These are phyloP conservation scores for Elysia crispata DNA, from an alignment of 2,888 invertebrate species.

Conservation along the genomic window DNA sequence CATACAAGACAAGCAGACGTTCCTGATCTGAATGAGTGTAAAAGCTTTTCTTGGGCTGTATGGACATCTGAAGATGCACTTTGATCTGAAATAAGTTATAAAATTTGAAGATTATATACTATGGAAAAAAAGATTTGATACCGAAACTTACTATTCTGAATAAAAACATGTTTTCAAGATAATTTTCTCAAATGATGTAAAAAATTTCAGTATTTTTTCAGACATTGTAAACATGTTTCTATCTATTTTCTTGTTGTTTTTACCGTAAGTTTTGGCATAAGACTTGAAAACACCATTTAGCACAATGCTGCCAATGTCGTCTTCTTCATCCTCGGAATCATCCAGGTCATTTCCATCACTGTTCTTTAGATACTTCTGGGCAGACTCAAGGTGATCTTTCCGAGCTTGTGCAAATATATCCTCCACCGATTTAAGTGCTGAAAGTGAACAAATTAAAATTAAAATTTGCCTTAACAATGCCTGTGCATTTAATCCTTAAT, in stretches of 20 bases:
- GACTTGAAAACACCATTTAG: constrained; percentile 66
- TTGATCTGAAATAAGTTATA: constrained; percentile 48
- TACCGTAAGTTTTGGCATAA: constrained; percentile 58
- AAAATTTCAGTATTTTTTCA: background rate
- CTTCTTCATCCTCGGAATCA: constrained; percentile 65
- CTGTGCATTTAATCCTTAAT: no score
- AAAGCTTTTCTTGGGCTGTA: constrained; percentile 84
- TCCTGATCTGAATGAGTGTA: constrained; percentile 88
- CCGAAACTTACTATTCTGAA: background rate
- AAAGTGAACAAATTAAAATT: background rate
- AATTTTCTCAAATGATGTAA: background rate
- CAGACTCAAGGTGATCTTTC: constrained; percentile 66
- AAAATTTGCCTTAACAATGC: no score
- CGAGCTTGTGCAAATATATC: constrained; percentile 69
- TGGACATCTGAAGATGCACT: constrained; percentile 57
- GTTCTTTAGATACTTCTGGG: constrained; percentile 64
- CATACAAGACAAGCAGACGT: constrained; percentile 92
- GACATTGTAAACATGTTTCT: no score
- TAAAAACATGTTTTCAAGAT: background rate
- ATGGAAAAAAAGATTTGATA: background rate
- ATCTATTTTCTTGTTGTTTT: no score
- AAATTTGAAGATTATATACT: background rate
- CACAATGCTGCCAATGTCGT: constrained; percentile 68
- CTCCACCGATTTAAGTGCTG: constrained; percentile 53
- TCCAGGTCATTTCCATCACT: constrained; percentile 53